Base-by-base conservation (phyloP, 2,113 vertebrate species). In the Nothocercus julius region DNA sequence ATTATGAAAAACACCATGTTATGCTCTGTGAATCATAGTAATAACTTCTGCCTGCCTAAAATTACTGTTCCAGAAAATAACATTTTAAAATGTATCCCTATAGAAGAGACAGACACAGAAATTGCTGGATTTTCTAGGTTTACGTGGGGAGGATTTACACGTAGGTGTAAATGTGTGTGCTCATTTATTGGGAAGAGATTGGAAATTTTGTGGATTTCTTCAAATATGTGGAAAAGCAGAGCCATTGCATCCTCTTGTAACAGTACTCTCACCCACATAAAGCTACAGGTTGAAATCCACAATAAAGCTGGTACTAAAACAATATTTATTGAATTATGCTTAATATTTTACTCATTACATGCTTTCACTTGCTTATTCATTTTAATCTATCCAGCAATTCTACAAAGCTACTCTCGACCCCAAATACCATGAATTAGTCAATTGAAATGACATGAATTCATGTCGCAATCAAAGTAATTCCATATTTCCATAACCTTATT, bases 61-160 rank as follows among this genome's bases (percentile, higher is more conserved):
- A 94, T 70, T 20, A 82, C 7, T 44, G 22, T 47, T 86, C 81
- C 45, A 53, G 79, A 91, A 90, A 85, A 85, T 13, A 95, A 38
- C 20, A 64, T 24, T 89, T 63, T 18, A 64, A 61, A 40, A 27
- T 78, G 49, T 72, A 19, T 85, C 54, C 82, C 89, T 34, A 30
- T 1, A 85, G 68, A 94, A 67, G 54, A 78, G 80, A 51, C 36
- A 66, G 58, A 85, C 81, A 94, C 85, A 69, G 68, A 93, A 96
- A 97, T 63, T 77, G 44, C 51, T 77, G 77, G 59, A 97, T 83
- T 96, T 93, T 85, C 54, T 79, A 87, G 74, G 93, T 85, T 82
- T 91, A 94, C 84, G 51, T 47, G 85, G 58, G 67, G 47, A 95
- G 76, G 91, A 92, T 91, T 97, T 97, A 94, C 54, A 70, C 28